These are phyloP conservation scores for Notiomystis cincta DNA, from an alignment of 2,113 vertebrate genomes.

Conservation along the genomic window DNA sequence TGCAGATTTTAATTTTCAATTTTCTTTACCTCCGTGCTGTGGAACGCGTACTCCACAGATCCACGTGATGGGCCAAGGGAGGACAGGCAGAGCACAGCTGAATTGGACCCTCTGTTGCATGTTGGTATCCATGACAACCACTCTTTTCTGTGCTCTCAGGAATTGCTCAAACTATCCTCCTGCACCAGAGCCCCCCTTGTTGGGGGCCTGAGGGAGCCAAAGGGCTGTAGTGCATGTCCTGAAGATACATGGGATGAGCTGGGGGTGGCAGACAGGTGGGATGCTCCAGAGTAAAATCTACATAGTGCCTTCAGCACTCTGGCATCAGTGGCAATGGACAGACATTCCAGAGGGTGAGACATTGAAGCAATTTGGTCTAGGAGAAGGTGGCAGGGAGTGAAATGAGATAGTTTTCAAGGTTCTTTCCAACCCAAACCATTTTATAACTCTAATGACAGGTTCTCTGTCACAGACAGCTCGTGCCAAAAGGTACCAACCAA, in stretches of 20 bases:
- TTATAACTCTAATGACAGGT: not conserved
- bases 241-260: accelerated
- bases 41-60: not conserved
- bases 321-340: not conserved
- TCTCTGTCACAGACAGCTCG: not conserved
- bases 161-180: not conserved
- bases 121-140: not conserved
- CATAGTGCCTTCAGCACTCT: not conserved
- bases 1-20: not conserved
- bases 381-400: not conserved
- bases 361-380: not conserved
- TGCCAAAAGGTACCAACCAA: not conserved
- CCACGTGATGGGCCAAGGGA: not conserved
- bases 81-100: not conserved
- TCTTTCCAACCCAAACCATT: not conserved
- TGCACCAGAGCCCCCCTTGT: not conserved
- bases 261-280: not conserved
- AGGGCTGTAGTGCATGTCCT: not conserved
- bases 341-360: not conserved
- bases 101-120: accelerated
- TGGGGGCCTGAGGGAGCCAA: not conserved
- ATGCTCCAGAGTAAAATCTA: not conserved
- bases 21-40: accelerated
- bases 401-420: not conserved
- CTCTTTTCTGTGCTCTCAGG: not conserved